Evolutionary conservation across 2,113 vertebrate species (phyloP).

Genomic region (Guaruba guarouba): DNA sequence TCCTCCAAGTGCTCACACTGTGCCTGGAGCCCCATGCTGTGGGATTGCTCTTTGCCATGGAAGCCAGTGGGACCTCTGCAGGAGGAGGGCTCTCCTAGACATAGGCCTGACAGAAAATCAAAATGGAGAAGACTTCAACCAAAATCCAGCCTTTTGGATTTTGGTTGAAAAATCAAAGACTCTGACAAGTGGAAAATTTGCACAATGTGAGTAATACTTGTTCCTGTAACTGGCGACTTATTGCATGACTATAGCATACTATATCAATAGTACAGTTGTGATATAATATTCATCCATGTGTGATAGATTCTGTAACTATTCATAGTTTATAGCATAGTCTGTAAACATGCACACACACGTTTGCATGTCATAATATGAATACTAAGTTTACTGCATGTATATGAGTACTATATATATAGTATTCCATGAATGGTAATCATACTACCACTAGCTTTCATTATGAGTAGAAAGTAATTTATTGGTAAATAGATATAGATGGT

Average conservation of each 20-base stretch:
- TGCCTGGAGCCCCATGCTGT: accelerated
- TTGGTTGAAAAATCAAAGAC: not conserved
- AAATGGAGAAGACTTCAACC: not conserved
- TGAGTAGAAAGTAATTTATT: not conserved
- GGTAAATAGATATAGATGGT: not conserved
- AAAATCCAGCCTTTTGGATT: not conserved
- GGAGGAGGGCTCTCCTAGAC: not conserved
- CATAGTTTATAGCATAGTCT: not conserved
- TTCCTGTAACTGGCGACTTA: not conserved
- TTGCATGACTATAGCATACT: not conserved
- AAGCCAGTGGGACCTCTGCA: not conserved
- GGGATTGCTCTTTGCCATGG: not conserved
- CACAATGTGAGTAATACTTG: not conserved
- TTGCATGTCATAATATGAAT: not conserved
- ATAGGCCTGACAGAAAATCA: not conserved
- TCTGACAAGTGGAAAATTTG: not conserved
- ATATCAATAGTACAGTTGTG: not conserved
- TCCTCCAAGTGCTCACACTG: not conserved
- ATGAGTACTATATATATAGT: no score
- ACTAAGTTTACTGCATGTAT: not conserved
- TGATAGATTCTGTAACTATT: not conserved
- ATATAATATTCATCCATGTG: not conserved
- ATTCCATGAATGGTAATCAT: not conserved
- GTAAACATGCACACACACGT: not conserved
- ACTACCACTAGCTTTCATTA: not conserved